Evolutionary conservation across 2,888 invertebrate genomes (phyloP).

Genomic region (Ennomos erosarius): DNA sequence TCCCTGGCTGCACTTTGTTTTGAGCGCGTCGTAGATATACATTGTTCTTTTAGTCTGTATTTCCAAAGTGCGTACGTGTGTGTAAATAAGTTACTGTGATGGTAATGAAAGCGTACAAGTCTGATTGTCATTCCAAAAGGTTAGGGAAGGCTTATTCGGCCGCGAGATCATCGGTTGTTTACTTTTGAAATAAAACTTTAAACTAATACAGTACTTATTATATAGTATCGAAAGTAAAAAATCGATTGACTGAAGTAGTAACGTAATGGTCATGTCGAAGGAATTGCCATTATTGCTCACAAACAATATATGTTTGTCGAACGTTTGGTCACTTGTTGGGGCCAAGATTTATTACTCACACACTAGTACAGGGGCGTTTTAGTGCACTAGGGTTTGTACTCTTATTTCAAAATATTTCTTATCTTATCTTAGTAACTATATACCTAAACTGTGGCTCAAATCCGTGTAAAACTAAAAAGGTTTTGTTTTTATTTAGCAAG

Average conservation of each 20-base stretch:
- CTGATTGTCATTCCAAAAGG: conserved; percentile 76
- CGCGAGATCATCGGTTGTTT: conserved; percentile 34
- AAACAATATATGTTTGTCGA: conserved; percentile 5
- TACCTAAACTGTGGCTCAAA: no score
- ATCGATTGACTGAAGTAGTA: conserved; percentile 13
- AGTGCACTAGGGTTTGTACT: no score
- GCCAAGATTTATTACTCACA: conserved; percentile 2
- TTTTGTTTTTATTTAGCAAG: no score
- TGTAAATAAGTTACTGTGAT: conserved; percentile 31
- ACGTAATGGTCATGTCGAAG: conserved; percentile 52
- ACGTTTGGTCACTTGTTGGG: neutral
- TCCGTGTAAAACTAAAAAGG: no score
- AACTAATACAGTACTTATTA: conserved; percentile 10
- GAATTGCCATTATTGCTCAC: conserved; percentile 75
- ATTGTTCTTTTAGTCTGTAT: no score
- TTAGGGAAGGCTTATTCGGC: conserved; percentile 35
- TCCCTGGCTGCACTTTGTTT: no score
- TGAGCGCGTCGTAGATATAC: no score
- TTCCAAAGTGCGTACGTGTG: conserved; percentile 9
- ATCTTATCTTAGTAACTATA: no score
- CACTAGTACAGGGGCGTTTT: conserved; percentile 1
- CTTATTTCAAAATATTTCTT: no score
- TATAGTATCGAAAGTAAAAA: conserved; percentile 11
- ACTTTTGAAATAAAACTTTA: conserved; percentile 19
- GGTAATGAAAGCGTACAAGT: conserved; percentile 54